Percentiles rank a stretch among this genome's conserved stretches.
Evolutionary conservation across 2,888 invertebrate genomes (phyloP).

Genomic region (Nasonovia ribisnigri): DNA sequence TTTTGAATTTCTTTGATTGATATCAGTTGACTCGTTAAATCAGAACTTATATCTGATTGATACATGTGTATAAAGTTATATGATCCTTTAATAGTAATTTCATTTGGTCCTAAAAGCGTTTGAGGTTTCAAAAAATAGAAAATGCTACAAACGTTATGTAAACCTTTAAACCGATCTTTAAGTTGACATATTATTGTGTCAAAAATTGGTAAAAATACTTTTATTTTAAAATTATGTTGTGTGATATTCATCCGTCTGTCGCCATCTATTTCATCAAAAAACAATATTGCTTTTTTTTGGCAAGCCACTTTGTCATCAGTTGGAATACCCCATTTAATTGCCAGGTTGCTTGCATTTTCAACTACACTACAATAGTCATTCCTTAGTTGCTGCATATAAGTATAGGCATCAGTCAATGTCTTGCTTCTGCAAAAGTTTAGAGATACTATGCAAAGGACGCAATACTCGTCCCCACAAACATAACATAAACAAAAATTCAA

Average conservation of each 20-base stretch:
- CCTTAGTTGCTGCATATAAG: background rate
- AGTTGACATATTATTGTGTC: background rate
- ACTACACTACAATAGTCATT: background rate
- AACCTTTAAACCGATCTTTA: background rate
- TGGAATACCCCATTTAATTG: slow-evolving; percentile 22
- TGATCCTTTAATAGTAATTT: background rate
- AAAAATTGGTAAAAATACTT: slow-evolving; percentile 21
- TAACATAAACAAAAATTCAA: too few species aligned
- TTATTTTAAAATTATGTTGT: slow-evolving; percentile 28
- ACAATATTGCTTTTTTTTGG: background rate
- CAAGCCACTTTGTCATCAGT: background rate
- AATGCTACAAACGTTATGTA: background rate
- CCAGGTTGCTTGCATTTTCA: background rate
- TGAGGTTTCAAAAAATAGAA: slow-evolving; percentile 21
- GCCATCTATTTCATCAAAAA: slow-evolving; percentile 14
- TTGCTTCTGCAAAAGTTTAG: too few species aligned
- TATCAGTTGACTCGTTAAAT: background rate
- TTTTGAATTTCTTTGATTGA: background rate
- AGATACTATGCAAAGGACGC: too few species aligned
- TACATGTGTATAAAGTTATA: slow-evolving; percentile 25
- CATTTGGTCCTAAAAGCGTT: background rate
- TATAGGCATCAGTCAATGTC: background rate
- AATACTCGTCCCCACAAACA: too few species aligned
- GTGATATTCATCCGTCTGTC: background rate
- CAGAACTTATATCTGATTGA: slow-evolving; percentile 12